Conservation (phyloP, 2,113 vertebrate species). For the Pardalotus punctatus region DNA sequence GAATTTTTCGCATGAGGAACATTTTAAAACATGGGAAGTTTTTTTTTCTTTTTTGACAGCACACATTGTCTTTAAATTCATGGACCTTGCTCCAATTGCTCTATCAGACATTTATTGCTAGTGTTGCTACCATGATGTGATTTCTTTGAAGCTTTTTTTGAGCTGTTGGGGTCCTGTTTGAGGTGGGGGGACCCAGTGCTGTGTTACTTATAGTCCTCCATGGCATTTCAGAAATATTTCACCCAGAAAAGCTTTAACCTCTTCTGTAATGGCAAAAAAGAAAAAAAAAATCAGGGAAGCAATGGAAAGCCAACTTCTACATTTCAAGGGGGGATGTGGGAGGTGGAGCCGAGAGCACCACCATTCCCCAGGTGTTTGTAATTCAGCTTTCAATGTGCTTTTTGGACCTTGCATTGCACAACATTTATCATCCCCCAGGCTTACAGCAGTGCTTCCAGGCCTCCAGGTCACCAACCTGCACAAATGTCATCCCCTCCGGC, state of each 20-base stretch:
- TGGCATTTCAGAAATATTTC: neutral
- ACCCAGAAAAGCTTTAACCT: neutral
- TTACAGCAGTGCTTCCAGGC: neutral
- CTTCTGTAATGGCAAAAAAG: neutral
- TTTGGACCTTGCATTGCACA: neutral
- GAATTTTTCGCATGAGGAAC: neutral
- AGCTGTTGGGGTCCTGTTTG: neutral
- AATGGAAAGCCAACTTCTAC: neutral
- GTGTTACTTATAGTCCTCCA: neutral
- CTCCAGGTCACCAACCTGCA: neutral
- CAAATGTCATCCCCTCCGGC: fast-evolving
- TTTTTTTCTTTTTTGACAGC: neutral
- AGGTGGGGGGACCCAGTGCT: neutral
- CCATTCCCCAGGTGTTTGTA: neutral
- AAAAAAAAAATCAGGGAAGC: neutral
- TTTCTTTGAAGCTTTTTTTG: neutral
- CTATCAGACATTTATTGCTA: neutral
- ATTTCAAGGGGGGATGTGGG: neutral
- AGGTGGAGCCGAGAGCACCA: neutral
- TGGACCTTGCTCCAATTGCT: neutral
- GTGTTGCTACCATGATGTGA: neutral
- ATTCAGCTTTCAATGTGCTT: neutral
- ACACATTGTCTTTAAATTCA: neutral
- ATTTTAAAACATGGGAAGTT: neutral
- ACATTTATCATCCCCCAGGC: neutral